Evolutionary conservation across 2,888 invertebrate genomes (phyloP), one percentile per base, ranked within the genome.

Genomic region (Lasioglossum lativentre): DNA sequence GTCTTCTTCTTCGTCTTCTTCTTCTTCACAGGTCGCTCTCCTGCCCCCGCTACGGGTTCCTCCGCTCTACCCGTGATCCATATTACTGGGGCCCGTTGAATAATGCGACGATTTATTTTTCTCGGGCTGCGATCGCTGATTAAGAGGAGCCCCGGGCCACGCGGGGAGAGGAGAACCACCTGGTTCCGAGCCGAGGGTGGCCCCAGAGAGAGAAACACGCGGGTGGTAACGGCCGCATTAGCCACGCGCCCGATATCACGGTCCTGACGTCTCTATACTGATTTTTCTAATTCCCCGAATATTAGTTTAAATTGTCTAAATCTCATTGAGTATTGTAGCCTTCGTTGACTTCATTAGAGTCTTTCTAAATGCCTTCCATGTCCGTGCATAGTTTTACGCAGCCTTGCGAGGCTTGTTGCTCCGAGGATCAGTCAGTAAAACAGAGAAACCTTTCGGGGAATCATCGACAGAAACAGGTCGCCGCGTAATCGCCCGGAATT

Each of bases 31-130:
- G 73, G 63, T 78, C 45, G 34, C 52, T 82, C 79, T 82, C 77
- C 86, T 83, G 4, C 68, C 30, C 77, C 74, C 8, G 52, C 23
- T 23, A 52, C 27, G 59, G 12, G 23, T 14, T 27, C 74, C 76
- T 82, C 45, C 59, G 42, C 45, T 59, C n/a, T 63, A 63, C 30
- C 80, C 88, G 86, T 90, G 93, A 92, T 94, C 92, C 93, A 92
- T 92, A 93, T 93, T 94, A 91, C 93, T 87, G 78, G 80, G 47
- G 87, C 85, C 90, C 90, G 90, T 92, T 94, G 94, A 94, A 93
- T 94, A 94, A 94, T 94, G 92, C 92, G 92, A 86, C 92, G 90
- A 94, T 93, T 94, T 93, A 94, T 94, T 94, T 93, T 93, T 93
- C 91, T 91, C 92, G 85, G 89, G 90, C 91, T 88, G 90, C 89